Percentiles rank a stretch among this genome's conserved stretches.
Evolutionary conservation across 2,113 vertebrate species (phyloP).

Genomic region (Capra hircus): DNA sequence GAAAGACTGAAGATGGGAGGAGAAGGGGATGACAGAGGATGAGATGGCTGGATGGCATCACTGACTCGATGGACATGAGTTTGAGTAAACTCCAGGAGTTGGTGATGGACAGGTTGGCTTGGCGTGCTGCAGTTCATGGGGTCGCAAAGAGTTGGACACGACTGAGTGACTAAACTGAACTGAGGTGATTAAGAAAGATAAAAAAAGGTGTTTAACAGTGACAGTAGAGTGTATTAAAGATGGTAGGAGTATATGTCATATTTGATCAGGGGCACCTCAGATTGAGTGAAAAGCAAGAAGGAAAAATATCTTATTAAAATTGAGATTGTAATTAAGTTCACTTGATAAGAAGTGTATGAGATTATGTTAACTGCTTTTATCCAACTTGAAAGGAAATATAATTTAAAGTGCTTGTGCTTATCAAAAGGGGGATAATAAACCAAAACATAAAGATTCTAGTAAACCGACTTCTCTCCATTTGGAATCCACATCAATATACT

Average conservation of each 20-base stretch:
- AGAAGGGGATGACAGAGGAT: neutral
- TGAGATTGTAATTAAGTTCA: neutral
- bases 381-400: neutral
- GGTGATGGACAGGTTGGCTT: neutral
- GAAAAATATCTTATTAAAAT: neutral
- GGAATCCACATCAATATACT: neutral
- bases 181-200: neutral
- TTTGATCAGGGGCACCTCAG: neutral
- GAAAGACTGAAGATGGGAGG: neutral
- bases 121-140: neutral
- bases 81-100: neutral
- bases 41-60: neutral
- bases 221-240: neutral
- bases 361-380: neutral
- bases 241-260: neutral
- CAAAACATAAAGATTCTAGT: neutral
- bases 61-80: neutral
- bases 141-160: neutral
- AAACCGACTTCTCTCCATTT: neutral
- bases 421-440: neutral
- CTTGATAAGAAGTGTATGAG: neutral
- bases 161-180: neutral
- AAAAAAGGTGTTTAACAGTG: neutral
- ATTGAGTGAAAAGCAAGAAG: neutral
- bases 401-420: neutral